Evolutionary conservation across 30 jellyfish, hydroid and myxozoan genomes (phyloP), one percentile per base, ranked within the genome.

Genomic region (Rhopilema esculentum): DNA sequence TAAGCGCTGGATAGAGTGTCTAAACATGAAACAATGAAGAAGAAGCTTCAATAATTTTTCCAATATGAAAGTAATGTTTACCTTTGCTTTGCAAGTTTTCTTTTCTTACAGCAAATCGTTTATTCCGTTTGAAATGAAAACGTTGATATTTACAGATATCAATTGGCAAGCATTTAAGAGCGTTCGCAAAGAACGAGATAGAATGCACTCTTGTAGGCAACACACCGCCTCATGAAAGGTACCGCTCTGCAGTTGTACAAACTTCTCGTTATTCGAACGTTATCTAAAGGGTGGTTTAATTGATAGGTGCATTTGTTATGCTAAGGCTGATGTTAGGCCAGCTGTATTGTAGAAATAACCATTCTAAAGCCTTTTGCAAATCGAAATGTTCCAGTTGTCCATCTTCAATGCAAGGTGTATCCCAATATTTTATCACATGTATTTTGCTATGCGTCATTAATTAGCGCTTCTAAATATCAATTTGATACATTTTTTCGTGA

Each of bases 371-470:
- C 57, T 6, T 40, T 40, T 40, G 57, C 57, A 40, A 40, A 40
- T 12, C 12, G 9, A 40, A 40, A 40, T 40, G 57, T 40, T 40
- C 57, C 57, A 40, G 12, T 12, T 32, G 33, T 66, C 77, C 20
- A 66, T 23, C 77, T 66, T 22, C 20, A 32, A 66, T 22, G 1
- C 52, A 22, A 66, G 33, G 23, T 29, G 23, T 66, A 66, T 66
- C 77, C 77, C 30, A 66, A 66, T 66, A 66, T 66, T 22, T 19
- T 66, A 19, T 66, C 77, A 66, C 32, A 66, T 66, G 57, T 40
- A 40, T 2, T 40, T 2, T 6, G 9, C 12, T 40, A 2, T 40
- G 57, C 57, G 9, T 40, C 12, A 12, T 40, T 40, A 40, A 12
- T 12, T 40, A 12, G 6, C 57, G 12, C 6, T 2, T 40, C 57